Conservation (phyloP, 2,113 vertebrate genomes). For the Tamias sibiricus region DNA sequence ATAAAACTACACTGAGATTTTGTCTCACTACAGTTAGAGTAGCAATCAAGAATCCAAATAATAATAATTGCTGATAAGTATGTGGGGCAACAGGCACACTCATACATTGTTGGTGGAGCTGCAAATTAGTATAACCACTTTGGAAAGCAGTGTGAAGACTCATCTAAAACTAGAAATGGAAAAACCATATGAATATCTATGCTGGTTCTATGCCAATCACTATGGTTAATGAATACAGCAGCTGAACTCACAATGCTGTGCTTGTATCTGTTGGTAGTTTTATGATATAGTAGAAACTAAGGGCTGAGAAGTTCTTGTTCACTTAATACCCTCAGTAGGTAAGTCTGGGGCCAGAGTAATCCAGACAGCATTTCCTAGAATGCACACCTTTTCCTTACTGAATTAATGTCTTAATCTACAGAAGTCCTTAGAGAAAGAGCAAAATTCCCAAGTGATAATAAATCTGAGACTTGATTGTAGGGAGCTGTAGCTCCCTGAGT, state of each 20-base stretch:
- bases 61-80: too few species aligned
- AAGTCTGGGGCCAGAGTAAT: background rate
- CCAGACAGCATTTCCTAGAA: background rate
- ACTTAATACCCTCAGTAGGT: background rate
- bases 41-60: too few species aligned
- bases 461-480: background rate
- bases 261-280: background rate
- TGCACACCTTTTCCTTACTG: background rate
- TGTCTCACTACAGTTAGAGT: too few species aligned
- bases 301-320: background rate
- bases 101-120: too few species aligned
- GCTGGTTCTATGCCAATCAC: background rate
- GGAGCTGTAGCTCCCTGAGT: background rate
- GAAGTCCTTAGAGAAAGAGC: background rate
- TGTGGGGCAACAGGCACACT: too few species aligned
- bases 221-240: background rate
- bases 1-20: too few species aligned
- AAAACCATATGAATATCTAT: too few species aligned
- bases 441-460: background rate
- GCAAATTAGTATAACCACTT: too few species aligned
- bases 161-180: too few species aligned
- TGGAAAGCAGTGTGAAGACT: too few species aligned
- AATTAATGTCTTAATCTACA: background rate
- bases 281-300: background rate
- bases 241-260: background rate